Evolutionary conservation across 2,797 vertebrate species (phyloP).

Genomic region (Moxostoma hubbsi): DNA sequence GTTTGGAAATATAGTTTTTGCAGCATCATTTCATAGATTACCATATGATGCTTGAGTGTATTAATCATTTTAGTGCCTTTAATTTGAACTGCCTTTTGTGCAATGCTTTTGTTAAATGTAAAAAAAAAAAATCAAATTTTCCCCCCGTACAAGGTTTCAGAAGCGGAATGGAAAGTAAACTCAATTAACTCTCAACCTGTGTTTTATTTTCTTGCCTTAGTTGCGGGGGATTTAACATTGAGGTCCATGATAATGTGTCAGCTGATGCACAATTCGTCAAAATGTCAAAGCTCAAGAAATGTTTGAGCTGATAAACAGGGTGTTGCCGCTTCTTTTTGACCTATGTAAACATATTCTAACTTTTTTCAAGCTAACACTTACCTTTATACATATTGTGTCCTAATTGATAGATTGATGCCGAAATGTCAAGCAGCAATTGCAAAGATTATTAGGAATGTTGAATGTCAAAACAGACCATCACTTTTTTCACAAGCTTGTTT

Average conservation of each 20-base stretch:
- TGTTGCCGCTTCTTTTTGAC: background rate
- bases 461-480: conserved; percentile 64
- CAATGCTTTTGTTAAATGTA: conserved; percentile 64
- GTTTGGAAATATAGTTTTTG: conserved; percentile 62
- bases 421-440: conserved; percentile 77
- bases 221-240: conserved; percentile 61
- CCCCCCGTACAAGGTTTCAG: conserved; percentile 55
- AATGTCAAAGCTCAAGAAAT: conserved; percentile 60
- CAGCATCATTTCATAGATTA: conserved; percentile 44
- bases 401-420: conserved; percentile 55
- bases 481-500: background rate
- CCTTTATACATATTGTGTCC: conserved; percentile 26
- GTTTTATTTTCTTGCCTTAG: conserved; percentile 51
- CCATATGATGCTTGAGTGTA: conserved; percentile 63
- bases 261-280: conserved; percentile 1
- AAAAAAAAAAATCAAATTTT: conserved; percentile 36
- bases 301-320: conserved; percentile 29
- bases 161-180: conserved; percentile 63
- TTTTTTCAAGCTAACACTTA: background rate
- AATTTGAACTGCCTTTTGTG: conserved; percentile 63
- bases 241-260: conserved; percentile 56
- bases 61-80: conserved; percentile 66
- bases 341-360: conserved; percentile 10
- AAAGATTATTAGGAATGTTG: conserved; percentile 61
- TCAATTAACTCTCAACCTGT: conserved; percentile 55